Base-by-base conservation (phyloP, 2,797 vertebrate genomes). In the Lophura swinhoii region DNA sequence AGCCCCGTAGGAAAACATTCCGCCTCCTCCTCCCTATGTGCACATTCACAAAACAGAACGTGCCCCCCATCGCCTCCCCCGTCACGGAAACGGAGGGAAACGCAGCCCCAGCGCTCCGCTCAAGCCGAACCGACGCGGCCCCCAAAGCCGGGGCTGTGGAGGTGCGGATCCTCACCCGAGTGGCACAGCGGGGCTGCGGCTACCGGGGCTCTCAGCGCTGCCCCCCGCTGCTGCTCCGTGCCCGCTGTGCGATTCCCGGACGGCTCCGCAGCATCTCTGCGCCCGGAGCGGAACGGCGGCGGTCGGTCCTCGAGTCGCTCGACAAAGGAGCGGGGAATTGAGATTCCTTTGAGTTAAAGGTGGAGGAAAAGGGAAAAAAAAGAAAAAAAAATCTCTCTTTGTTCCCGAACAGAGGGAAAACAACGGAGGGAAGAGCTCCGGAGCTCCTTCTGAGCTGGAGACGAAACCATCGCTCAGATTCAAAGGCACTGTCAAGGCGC, bases 271-370 rank as follows among this genome's bases (percentile, higher is more conserved):
- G 0, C 12, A 13, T 28, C 68, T 84, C 71, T 39, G 4, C 73
- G 67, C 91, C 83, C 79, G n/a, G 8, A 83, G 94, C 79, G 14
- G 82, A 77, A n/a, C 14, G 84, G 49, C 84, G 31, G 87, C 75
- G 4, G 79, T 2, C 26, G 49, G 80, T 88, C 95, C 86, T 90
- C 91, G 12, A 87, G 79, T 49, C 8, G 33, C 82, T 74, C 26
- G 17, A 70, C 74, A 91, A 92, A 94, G 74, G 93, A 92, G 77
- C 20, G 1, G 64, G 48, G 93, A 81, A 94, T 90, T 88, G 93
- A 92, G 90, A 94, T 84, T 96, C 93, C 93, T 91, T 93, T 94
- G 88, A 91, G 94, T 96, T 94, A 96, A 94, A 94, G 88, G 94
- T 90, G 90, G 88, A 72, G 49, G 12, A 15, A 28, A 51, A 51